phyloP scores from a whole-genome alignment of 2,113 vertebrate genomes.

The Apaloderma vittatum region DNA sequence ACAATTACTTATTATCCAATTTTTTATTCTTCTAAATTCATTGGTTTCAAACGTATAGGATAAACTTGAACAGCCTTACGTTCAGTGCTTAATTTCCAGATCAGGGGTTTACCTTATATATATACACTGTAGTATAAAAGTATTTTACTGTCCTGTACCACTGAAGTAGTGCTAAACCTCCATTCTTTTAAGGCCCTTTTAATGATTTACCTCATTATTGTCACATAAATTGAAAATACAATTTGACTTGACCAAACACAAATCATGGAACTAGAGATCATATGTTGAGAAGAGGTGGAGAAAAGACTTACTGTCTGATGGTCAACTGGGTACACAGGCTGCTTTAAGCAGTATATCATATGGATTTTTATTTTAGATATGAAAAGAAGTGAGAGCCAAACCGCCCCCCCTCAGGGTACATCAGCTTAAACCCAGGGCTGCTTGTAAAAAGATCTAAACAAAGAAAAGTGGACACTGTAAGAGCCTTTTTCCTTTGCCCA shows the following conservation, averaged over 20 bases:
- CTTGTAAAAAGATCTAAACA: neutral
- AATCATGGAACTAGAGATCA: neutral
- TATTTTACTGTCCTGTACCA: neutral
- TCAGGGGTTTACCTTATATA: neutral
- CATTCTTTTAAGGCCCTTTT: neutral
- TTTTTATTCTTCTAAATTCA: neutral
- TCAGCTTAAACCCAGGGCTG: neutral
- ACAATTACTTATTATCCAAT: neutral
- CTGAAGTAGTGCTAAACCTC: neutral
- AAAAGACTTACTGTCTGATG: neutral
- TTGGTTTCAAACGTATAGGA: neutral
- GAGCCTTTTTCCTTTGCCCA: neutral
- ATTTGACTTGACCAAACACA: too few species aligned
- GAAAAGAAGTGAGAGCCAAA: neutral
- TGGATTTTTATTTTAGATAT: neutral
- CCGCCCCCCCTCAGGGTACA: neutral
- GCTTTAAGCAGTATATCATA: neutral
- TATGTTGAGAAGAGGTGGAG: neutral
- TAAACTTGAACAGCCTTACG: neutral
- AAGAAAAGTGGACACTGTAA: neutral
- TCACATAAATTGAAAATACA: neutral
- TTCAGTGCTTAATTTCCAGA: neutral
- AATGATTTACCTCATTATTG: neutral
- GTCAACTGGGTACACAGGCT: neutral
- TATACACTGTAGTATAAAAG: neutral